Conservation (phyloP, 2,797 vertebrate genomes). For the Antennarius maculatus region DNA sequence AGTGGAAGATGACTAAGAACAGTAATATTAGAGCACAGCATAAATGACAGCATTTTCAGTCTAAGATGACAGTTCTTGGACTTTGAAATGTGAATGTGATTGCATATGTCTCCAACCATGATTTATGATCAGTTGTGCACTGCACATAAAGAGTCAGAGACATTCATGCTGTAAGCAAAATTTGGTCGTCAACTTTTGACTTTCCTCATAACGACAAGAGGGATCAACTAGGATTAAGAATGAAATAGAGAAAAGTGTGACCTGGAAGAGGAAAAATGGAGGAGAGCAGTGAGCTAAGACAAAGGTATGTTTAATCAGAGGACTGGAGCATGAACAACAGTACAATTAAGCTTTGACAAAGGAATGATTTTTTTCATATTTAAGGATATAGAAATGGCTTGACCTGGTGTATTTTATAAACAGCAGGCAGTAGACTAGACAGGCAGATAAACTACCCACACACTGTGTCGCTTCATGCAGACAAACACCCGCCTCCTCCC, state of each 20-base stretch:
- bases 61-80: slow-evolving; percentile 18
- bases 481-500: slow-evolving; percentile 39
- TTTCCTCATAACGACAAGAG: slow-evolving; percentile 17
- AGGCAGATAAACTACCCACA: slow-evolving; percentile 63
- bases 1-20: not conserved
- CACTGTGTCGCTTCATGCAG: slow-evolving; percentile 38
- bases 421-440: slow-evolving; percentile 39
- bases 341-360: slow-evolving; percentile 62
- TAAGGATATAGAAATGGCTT: slow-evolving; percentile 56
- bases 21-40: slow-evolving; percentile 5
- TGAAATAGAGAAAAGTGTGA: slow-evolving; percentile 15
- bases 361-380: slow-evolving; percentile 69
- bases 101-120: slow-evolving; percentile 14
- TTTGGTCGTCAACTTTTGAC: slow-evolving; percentile 26
- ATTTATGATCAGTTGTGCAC: slow-evolving; percentile 15
- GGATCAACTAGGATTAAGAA: slow-evolving; percentile 14
- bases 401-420: slow-evolving; percentile 47
- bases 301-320: slow-evolving; percentile 13
- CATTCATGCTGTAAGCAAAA: slow-evolving; percentile 15
- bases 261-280: slow-evolving; percentile 15
- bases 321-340: slow-evolving; percentile 16
- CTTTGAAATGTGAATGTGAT: slow-evolving; percentile 23
- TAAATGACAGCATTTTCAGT: slow-evolving; percentile 24
- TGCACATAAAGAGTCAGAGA: slow-evolving; percentile 14
- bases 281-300: slow-evolving; percentile 12